Evolutionary conservation across 2,113 vertebrate genomes (phyloP).

Genomic region (Asarcornis scutulata): DNA sequence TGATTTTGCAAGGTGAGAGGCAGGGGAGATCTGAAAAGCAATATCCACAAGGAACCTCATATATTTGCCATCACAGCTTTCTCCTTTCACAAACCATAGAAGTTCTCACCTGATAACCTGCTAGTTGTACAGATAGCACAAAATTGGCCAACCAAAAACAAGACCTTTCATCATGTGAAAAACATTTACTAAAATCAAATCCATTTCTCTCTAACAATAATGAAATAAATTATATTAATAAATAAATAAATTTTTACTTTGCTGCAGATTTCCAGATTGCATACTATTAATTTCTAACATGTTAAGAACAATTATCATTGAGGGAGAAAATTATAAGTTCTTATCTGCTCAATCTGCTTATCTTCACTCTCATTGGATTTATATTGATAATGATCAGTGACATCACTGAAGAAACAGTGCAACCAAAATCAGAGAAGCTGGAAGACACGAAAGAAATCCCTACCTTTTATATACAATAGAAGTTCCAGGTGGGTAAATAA

Average conservation of each 20-base stretch:
- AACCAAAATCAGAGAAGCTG: neutral
- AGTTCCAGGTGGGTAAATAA: neutral
- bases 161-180: neutral
- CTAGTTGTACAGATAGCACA: neutral
- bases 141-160: neutral
- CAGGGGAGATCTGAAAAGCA: neutral
- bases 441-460: neutral
- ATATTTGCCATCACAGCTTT: neutral
- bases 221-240: neutral
- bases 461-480: neutral
- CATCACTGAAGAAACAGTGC: neutral
- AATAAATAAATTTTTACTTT: conserved; percentile 11
- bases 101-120: neutral
- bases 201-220: neutral
- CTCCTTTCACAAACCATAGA: neutral
- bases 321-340: neutral
- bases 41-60: neutral
- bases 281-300: neutral
- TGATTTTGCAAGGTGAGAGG: neutral
- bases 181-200: neutral
- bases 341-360: neutral
- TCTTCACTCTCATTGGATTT: neutral
- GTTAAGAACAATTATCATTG: neutral
- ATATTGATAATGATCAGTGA: neutral
- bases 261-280: neutral